Evolutionary conservation across 2,888 invertebrate genomes (phyloP), one percentile per base, ranked within the genome.

Genomic region (Eilema griseolum): DNA sequence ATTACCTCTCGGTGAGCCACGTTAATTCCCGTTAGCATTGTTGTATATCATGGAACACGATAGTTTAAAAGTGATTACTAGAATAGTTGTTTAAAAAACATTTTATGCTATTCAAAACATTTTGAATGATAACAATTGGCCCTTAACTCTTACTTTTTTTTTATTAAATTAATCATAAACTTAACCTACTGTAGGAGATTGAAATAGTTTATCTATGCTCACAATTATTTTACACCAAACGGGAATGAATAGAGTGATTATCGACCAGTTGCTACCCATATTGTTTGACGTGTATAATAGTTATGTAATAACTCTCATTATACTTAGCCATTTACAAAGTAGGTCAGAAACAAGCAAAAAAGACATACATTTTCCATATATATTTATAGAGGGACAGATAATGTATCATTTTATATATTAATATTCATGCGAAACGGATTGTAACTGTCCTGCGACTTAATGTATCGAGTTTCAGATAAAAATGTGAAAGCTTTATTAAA

Each of bases 351-450:
- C 75, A 67, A 33, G 69, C 63, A 52, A 33, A 76, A 67, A 70
- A 24, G 26, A 63, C 60, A 61, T 70, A 68, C 65, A 59, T 66
- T 57, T 41, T 64, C 20, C 69, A 83, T 81, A 80, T 74, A 84
- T 84, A 85, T 83, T 81, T 80, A 81, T 83, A 76, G 66, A 72
- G 70, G 83, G 78, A 78, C 78, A 78, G 77, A 84, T 88, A 89
- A 88, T 88, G 83, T 86, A 86, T 90, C 87, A 88, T 88, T 89
- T 87, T 88, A 73, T 87, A 83, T 86, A 88, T 89, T 86, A 89
- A 90, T 89, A 90, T 90, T 86, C 87, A 86, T 84, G 80, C 28
- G 78, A 64, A 82, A 72, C 78, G 84, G 82, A 86, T 86, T 84
- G 87, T 77, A 80, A 74, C 82, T 86, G 89, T 89, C 87, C 82